Evolutionary conservation across 2,888 invertebrate species (phyloP).

Genomic region (Eupeodes luniger): DNA sequence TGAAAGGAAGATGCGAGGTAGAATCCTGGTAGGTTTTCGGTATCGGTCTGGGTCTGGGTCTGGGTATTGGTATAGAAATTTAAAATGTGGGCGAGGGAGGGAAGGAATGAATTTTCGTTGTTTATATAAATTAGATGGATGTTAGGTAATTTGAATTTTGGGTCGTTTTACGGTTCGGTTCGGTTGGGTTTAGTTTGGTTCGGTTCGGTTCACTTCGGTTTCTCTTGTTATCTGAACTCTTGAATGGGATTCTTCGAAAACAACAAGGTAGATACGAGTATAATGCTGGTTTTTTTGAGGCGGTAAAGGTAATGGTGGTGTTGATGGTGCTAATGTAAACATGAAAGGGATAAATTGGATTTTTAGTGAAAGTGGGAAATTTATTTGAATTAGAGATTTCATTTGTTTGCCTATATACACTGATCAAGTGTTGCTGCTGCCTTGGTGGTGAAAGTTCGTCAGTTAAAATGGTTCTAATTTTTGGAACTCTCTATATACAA

Average conservation of each 20-base stretch:
- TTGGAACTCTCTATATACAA: not conserved
- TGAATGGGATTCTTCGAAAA: constrained; percentile 1
- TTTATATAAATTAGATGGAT: constrained; percentile 16
- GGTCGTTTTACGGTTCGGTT: constrained; percentile 35
- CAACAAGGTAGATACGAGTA: not conserved
- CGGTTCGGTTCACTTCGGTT: not conserved
- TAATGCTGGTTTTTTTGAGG: not conserved
- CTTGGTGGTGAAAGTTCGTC: not conserved
- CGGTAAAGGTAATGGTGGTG: not conserved
- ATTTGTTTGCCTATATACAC: not conserved
- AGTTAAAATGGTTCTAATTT: not conserved
- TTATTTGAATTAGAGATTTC: constrained; percentile 23
- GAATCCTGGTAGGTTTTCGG: not conserved
- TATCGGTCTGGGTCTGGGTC: no score
- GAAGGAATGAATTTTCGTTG: not conserved
- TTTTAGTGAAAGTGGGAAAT: not conserved
- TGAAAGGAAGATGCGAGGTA: not conserved
- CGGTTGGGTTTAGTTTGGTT: not conserved
- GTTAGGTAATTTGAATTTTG: constrained; percentile 29
- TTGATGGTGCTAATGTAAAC: constrained; percentile 16
- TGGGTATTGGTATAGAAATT: no score
- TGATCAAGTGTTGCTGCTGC: constrained; percentile 1
- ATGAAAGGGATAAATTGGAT: constrained; percentile 35
- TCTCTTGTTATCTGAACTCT: constrained; percentile 29
- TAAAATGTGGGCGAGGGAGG: not conserved